These are phyloP conservation scores for Trematomus loennbergii DNA, from an alignment of 2,113 vertebrate genomes.

Conservation along the genomic window DNA sequence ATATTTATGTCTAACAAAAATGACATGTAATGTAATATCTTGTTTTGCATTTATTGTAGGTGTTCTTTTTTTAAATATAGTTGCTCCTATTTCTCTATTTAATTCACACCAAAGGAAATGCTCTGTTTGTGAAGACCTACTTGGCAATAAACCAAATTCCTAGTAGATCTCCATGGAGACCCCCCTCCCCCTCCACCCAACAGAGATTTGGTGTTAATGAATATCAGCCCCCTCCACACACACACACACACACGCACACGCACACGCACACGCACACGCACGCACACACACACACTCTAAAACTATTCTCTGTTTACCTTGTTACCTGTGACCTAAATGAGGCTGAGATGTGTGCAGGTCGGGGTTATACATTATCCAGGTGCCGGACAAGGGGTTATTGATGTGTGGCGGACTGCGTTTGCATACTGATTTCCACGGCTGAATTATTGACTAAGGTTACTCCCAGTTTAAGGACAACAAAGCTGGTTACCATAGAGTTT, in stretches of 20 bases:
- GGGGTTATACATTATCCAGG: slow-evolving; percentile 53
- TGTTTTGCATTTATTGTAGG: too few relatives aligned
- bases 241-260: too few relatives aligned
- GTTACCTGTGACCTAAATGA: neutral
- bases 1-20: too few relatives aligned
- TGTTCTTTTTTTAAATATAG: too few relatives aligned
- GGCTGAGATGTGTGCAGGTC: neutral
- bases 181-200: neutral
- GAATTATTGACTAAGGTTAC: slow-evolving; percentile 36
- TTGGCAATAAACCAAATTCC: too few relatives aligned
- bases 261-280: too few relatives aligned
- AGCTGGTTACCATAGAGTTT: slow-evolving; percentile 40
- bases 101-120: too few relatives aligned
- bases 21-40: too few relatives aligned
- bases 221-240: neutral
- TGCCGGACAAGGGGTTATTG: slow-evolving; percentile 13
- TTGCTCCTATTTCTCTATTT: too few relatives aligned
- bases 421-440: slow-evolving; percentile 25
- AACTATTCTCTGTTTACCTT: slow-evolving; percentile 22
- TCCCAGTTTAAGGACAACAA: slow-evolving; percentile 19
- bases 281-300: slow-evolving; percentile 9
- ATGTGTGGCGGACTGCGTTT: slow-evolving; percentile 30
- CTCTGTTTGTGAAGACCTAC: too few relatives aligned
- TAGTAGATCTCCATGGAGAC: slow-evolving; percentile 6
- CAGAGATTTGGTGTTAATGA: slow-evolving; percentile 6